phyloP scores from a whole-genome alignment of 2,113 vertebrate genomes.

The Erythrolamprus reginae region DNA sequence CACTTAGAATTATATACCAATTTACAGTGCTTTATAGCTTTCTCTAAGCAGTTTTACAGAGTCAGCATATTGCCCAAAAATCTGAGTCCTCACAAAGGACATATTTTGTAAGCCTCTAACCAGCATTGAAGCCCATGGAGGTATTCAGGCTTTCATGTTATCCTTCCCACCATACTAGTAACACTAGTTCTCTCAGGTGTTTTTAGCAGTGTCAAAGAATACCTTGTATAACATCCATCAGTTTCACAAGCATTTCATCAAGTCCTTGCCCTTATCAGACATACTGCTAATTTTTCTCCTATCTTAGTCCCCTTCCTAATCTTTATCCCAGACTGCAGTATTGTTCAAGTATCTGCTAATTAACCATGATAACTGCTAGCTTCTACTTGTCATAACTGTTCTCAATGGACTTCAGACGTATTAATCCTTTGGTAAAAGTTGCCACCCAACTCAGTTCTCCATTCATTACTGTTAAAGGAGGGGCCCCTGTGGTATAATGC shows the following conservation, averaged over 20 bases:
- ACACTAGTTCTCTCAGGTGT: neutral
- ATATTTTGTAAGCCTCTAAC: neutral
- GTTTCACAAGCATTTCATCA: neutral
- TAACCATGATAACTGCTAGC: constrained; percentile 42
- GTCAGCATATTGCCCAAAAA: no score
- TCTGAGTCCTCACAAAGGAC: no score
- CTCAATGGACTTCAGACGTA: constrained; percentile 39
- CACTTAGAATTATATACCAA: no score
- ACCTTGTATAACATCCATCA: neutral
- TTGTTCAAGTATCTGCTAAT: constrained; percentile 39
- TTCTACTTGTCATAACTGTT: constrained; percentile 33
- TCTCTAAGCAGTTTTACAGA: no score
- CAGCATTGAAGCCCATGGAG: neutral
- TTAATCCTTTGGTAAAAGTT: constrained; percentile 55
- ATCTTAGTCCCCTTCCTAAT: accelerated
- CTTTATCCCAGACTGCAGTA: neutral
- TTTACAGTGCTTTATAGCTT: no score
- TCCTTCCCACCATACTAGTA: neutral
- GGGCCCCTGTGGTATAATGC: neutral
- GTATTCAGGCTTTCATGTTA: neutral
- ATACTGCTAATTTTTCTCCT: neutral
- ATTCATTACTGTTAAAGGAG: constrained; percentile 54
- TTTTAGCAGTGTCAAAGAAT: neutral
- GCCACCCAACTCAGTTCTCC: constrained; percentile 14
- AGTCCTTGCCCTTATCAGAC: neutral